Conservation (phyloP, 2,113 vertebrate species). For the Engraulis encrasicolus region DNA sequence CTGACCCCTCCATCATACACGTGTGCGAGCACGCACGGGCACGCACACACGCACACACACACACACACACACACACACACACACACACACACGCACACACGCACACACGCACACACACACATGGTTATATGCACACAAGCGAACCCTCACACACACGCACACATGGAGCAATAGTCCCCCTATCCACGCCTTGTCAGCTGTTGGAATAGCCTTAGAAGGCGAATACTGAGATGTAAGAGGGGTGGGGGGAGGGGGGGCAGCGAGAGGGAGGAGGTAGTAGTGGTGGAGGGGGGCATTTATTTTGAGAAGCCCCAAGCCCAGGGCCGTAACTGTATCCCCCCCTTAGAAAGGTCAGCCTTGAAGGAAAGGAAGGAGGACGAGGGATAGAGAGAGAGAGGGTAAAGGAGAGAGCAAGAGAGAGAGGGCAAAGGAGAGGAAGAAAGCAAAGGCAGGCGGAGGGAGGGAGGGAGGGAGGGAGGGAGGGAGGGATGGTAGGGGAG, state of each 20-base stretch:
- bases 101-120: not conserved
- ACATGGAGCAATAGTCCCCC: slow-evolving; percentile 47
- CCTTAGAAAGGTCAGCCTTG: slow-evolving; percentile 75
- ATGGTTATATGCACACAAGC: not conserved
- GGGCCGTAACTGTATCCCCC: slow-evolving; percentile 78
- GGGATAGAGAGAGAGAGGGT: slow-evolving; percentile 39
- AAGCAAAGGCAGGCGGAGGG: too few relatives aligned
- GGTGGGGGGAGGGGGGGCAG: slow-evolving; percentile 14
- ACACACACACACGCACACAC: not conserved
- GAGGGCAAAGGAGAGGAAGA: slow-evolving; percentile 50
- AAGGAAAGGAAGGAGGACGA: slow-evolving; percentile 62
- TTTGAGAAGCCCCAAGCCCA: slow-evolving; percentile 76
- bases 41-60: not conserved
- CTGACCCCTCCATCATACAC: slow-evolving; percentile 37
- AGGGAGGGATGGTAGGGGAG: not conserved
- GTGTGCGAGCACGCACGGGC: not conserved
- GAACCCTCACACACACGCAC: not conserved
- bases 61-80: not conserved
- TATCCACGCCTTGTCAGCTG: slow-evolving; percentile 69
- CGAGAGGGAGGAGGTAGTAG: slow-evolving; percentile 33
- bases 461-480: not conserved
- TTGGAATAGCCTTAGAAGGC: slow-evolving; percentile 81
- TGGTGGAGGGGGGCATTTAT: slow-evolving; percentile 74
- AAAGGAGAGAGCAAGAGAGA: slow-evolving; percentile 48
- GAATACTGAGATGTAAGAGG: slow-evolving; percentile 72